Percentiles rank a stretch among this genome's conserved stretches.
Conservation (phyloP, 1,140 invertebrate species). For the Scaptomyza graminum region DNA sequence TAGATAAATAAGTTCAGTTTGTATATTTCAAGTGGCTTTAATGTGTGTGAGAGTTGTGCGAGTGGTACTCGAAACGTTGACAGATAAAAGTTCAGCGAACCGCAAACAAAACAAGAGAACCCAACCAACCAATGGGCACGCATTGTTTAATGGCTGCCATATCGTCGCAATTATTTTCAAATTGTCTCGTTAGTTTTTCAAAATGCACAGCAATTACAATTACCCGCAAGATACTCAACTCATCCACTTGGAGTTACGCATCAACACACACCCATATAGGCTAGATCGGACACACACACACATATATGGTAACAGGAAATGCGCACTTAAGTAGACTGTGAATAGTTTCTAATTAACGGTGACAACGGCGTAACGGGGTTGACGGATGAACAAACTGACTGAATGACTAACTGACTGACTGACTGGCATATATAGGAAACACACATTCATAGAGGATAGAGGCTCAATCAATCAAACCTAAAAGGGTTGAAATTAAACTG, state of each 20-base stretch:
- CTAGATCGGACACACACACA: conserved; percentile 26
- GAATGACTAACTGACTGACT: conserved; percentile 30
- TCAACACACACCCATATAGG: conserved; percentile 60
- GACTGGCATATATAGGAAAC: not conserved
- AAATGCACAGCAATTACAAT: conserved; percentile 72
- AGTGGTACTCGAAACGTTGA: conserved; percentile 51
- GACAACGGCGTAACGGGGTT: conserved; percentile 74
- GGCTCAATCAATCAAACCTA: not conserved
- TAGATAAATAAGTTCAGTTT: conserved; percentile 18
- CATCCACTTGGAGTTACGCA: conserved; percentile 58
- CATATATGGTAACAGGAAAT: conserved; percentile 56
- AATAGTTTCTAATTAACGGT: conserved; percentile 80
- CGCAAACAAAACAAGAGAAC: conserved; percentile 36
- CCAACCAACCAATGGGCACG: conserved; percentile 65
- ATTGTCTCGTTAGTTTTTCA: conserved; percentile 75
- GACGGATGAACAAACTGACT: conserved; percentile 43
- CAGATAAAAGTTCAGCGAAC: conserved; percentile 78
- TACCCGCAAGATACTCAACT: conserved; percentile 54
- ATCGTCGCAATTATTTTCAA: conserved; percentile 78
- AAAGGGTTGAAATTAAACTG: not conserved
- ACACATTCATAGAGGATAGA: not conserved
- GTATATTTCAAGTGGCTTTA: conserved; percentile 4
- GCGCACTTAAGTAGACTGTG: conserved; percentile 80
- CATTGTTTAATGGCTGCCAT: conserved; percentile 71
- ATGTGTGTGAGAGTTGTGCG: conserved; percentile 15